A percentile compares a stretch with the other conserved stretches of the same genome.
These are phyloP conservation scores for Alosa alosa DNA, from an alignment of 2,113 vertebrate genomes.

Conservation along the genomic window DNA sequence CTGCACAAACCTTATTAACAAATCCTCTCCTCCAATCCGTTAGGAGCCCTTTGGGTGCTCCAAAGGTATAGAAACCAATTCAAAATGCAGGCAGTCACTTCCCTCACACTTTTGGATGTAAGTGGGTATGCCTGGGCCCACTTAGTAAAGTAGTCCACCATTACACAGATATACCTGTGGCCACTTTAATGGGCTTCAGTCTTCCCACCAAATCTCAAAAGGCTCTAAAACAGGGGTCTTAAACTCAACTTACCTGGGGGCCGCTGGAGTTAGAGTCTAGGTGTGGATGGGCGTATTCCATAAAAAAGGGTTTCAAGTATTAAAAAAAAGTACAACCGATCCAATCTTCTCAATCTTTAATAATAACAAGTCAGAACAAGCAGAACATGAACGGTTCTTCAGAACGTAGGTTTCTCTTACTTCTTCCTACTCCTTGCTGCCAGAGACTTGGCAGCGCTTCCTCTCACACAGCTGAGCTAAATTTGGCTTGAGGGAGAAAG, in stretches of 20 bases:
- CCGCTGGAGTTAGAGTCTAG: not conserved
- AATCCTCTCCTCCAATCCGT: no score
- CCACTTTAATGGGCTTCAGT: no score
- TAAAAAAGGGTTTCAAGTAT: not conserved
- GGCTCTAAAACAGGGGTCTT: not conserved
- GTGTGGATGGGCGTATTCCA: not conserved
- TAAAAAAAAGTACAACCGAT: not conserved
- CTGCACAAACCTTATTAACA: no score
- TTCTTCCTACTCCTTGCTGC: not conserved
- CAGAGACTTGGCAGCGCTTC: constrained; percentile 29
- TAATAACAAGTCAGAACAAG: not conserved
- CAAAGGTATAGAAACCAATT: no score
- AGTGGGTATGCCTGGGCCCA: no score
- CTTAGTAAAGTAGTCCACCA: no score
- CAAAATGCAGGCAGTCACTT: no score
- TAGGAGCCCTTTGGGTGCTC: no score
- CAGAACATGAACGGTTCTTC: not conserved
- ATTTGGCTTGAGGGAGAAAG: constrained; percentile 31
- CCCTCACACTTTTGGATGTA: no score
- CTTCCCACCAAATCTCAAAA: no score
- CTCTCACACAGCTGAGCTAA: constrained; percentile 28
- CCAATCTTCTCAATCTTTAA: not conserved
- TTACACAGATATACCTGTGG: no score
- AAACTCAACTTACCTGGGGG: not conserved
- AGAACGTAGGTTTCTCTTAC: not conserved